These are phyloP conservation scores for Patagioenas fasciata DNA, from an alignment of 2,113 vertebrate species.

Conservation along the genomic window DNA sequence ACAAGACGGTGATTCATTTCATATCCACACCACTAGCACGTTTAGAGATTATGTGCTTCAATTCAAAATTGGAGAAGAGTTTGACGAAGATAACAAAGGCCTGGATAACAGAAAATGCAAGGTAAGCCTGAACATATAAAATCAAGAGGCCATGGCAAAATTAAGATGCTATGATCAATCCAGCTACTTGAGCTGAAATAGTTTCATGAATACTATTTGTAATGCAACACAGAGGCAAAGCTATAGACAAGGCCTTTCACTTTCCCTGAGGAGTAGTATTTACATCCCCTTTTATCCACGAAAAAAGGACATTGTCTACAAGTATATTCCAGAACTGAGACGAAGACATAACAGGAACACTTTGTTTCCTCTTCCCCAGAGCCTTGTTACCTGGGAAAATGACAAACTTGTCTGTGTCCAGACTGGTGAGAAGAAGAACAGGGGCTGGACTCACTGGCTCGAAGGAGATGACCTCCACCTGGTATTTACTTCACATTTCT, in stretches of 20 bases:
- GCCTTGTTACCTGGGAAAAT: constrained; percentile 82
- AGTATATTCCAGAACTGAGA: background rate
- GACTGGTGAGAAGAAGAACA: constrained; percentile 84
- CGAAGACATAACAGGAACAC: background rate
- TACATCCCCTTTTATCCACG: background rate
- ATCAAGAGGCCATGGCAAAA: background rate
- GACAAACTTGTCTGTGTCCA: constrained; percentile 86
- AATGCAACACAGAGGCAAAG: background rate
- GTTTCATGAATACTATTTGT: background rate
- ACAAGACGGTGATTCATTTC: constrained; percentile 74
- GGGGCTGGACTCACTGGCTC: constrained; percentile 91
- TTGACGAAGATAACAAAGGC: constrained; percentile 87
- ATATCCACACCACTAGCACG: constrained; percentile 81
- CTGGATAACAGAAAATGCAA: constrained; percentile 86
- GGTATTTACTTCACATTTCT: constrained; percentile 70
- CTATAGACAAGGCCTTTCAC: background rate
- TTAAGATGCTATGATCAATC: background rate
- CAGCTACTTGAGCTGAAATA: background rate
- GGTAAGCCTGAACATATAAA: constrained; percentile 64
- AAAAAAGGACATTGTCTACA: background rate
- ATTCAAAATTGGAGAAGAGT: constrained; percentile 83
- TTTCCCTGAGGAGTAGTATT: background rate
- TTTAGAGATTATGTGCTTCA: constrained; percentile 81
- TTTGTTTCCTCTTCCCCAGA: constrained; percentile 61
- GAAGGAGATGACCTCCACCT: constrained; percentile 84